Evolutionary conservation across 2,888 invertebrate species (phyloP).

Genomic region (Cosmorhoe ocellata): DNA sequence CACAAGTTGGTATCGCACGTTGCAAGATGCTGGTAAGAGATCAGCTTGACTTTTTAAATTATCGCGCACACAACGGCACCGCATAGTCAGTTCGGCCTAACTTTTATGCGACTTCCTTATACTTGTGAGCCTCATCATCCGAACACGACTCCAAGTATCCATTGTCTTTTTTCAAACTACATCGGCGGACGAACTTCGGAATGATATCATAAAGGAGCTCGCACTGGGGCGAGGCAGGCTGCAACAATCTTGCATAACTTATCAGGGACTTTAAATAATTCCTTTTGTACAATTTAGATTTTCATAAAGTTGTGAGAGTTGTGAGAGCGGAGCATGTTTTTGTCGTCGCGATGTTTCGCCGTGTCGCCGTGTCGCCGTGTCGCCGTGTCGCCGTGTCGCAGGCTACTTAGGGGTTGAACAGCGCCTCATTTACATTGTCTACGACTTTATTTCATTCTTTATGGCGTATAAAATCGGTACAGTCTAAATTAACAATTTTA

Average conservation of each 20-base stretch:
- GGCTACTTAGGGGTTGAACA: slow-evolving; percentile 19
- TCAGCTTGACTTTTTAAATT: too few relatives aligned
- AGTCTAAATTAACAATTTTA: slow-evolving; percentile 14
- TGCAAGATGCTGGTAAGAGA: too few relatives aligned
- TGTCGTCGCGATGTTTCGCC: slow-evolving; percentile 20
- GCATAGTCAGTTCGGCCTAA: not conserved
- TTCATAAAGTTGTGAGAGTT: slow-evolving; percentile 35
- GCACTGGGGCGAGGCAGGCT: slow-evolving; percentile 27
- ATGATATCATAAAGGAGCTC: slow-evolving; percentile 38
- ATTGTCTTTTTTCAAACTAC: slow-evolving; percentile 31
- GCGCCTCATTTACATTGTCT: slow-evolving; percentile 19
- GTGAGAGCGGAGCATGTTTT: slow-evolving; percentile 28
- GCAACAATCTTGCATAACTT: slow-evolving; percentile 39
- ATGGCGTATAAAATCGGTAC: slow-evolving; percentile 13
- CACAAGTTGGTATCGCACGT: too few relatives aligned
- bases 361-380: slow-evolving; percentile 16
- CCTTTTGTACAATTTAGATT: slow-evolving; percentile 33
- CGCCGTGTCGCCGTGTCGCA: slow-evolving; percentile 16
- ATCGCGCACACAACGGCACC: not conserved
- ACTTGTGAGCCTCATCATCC: slow-evolving; percentile 14
- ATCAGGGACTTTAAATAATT: slow-evolving; percentile 32
- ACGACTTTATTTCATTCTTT: slow-evolving; percentile 15
- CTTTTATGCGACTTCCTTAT: slow-evolving; percentile 5
- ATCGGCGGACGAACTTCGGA: slow-evolving; percentile 28
- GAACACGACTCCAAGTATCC: slow-evolving; percentile 19